Evolutionary conservation across 1,140 invertebrate genomes (phyloP), one percentile per base, ranked within the genome.

Genomic region (Drosophila cardini): DNA sequence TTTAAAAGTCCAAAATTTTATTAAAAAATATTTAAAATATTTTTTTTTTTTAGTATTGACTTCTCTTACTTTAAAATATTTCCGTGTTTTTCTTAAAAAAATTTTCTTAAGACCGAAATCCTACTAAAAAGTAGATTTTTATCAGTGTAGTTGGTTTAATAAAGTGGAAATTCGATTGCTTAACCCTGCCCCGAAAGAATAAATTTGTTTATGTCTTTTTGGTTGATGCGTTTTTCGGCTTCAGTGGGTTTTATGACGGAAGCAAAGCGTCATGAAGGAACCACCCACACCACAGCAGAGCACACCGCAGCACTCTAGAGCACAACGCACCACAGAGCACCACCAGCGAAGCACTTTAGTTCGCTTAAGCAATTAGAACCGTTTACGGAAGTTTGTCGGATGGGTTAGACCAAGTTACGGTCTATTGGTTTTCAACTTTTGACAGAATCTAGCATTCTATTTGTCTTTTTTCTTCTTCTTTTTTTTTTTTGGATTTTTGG

Each of bases 211-310:
- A 74, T 70, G 65, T 63, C 65, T 74, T 70, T 74, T 74, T 48
- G 72, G 72, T 69, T 48, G 74, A 63, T 84, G 83, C 69, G 73
- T 83, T 78, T 86, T 86, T 86, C 84, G 83, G 83, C 83, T 86
- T 83, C 83, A 89, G 55, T 86, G 83, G 69, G 64, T 86, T 86
- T 86, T 83, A 86, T 79, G 84, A 72, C 72, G 78, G 80, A 83
- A 83, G 80, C 80, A 26, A 57, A 78, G 62, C 48, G 56, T 43
- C 55, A 73, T 72, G 71, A 68, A 73, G 63, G 71, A 73, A 68
- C 55, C 63, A 58, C 64, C 71, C 71, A 73, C 71, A 64, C 48
- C 60, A 62, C 60, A 48, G 21, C 56, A 68, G 26, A 42, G 13
- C 42, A 82, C 38, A 64, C 16, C 36, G 0, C 40, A 78, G 55